phyloP scores from a whole-genome alignment of 2,797 vertebrate genomes.

The Channallabes apus region DNA sequence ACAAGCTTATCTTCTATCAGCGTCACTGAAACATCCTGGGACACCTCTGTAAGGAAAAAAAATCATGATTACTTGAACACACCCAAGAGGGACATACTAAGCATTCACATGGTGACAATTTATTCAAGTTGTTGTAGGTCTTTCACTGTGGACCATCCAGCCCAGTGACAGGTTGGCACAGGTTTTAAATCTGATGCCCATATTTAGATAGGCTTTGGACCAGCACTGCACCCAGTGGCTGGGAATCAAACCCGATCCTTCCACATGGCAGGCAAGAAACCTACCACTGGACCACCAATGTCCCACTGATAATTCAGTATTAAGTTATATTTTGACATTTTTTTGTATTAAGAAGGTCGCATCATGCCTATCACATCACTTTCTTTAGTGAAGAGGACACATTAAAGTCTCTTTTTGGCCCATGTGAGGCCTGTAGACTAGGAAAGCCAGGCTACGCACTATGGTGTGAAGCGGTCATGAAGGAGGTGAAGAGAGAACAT shows the following conservation, averaged over 20 bases:
- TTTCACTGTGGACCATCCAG: no score
- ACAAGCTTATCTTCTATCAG: constrained; percentile 32
- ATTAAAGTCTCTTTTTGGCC: neutral
- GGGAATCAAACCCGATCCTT: no score
- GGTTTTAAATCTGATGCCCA: no score
- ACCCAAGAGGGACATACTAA: neutral
- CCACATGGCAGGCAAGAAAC: no score
- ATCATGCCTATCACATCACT: constrained; percentile 53
- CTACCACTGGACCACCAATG: no score
- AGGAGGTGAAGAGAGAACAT: constrained; percentile 48
- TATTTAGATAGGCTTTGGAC: no score
- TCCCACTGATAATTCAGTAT: no score
- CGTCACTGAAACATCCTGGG: constrained; percentile 32
- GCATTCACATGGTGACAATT: no score
- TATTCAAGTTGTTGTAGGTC: neutral
- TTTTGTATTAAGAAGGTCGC: neutral
- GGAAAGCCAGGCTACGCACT: constrained; percentile 72
- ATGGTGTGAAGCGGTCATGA: constrained; percentile 47
- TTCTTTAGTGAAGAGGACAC: neutral
- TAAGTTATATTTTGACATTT: no score
- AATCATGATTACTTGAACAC: neutral
- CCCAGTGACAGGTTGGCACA: no score
- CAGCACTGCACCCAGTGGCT: no score
- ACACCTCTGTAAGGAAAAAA: constrained; percentile 26
- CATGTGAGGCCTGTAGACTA: constrained; percentile 66